These are phyloP conservation scores for Spatula versicolor DNA, from an alignment of 2,797 vertebrate genomes.

Conservation along the genomic window DNA sequence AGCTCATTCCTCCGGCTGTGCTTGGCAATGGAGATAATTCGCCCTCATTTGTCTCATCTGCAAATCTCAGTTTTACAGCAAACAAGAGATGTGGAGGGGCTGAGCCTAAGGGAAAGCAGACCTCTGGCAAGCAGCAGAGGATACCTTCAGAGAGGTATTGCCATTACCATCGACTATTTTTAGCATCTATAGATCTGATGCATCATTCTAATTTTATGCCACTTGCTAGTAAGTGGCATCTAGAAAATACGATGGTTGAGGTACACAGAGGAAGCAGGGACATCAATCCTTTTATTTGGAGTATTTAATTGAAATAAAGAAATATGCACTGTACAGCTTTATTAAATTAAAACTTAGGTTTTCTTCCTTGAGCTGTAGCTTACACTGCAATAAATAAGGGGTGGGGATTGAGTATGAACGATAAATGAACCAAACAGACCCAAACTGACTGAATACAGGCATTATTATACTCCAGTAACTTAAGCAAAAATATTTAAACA, in stretches of 20 bases:
- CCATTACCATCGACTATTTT: not conserved
- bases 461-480: not conserved
- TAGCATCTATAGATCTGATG: not conserved
- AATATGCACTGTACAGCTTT: not conserved
- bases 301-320: constrained; percentile 1
- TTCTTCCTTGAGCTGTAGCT: not conserved
- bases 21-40: constrained; percentile 43
- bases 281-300: not conserved
- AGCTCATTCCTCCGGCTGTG: constrained; percentile 26
- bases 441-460: not conserved
- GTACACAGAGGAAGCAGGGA: not conserved
- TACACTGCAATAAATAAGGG: not conserved
- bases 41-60: constrained; percentile 67
- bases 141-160: not conserved
- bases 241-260: not conserved
- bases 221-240: not conserved
- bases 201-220: not conserved
- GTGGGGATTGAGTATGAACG: not conserved
- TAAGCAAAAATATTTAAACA: not conserved
- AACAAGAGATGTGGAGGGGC: constrained; percentile 10
- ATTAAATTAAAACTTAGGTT: not conserved
- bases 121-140: not conserved
- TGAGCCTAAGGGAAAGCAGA: constrained; percentile 18
- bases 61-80: constrained; percentile 69
- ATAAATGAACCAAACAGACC: not conserved